Percentiles rank a stretch among this genome's conserved stretches.
Evolutionary conservation across 2,888 invertebrate species (phyloP).

Genomic region (Elmis aenea): DNA sequence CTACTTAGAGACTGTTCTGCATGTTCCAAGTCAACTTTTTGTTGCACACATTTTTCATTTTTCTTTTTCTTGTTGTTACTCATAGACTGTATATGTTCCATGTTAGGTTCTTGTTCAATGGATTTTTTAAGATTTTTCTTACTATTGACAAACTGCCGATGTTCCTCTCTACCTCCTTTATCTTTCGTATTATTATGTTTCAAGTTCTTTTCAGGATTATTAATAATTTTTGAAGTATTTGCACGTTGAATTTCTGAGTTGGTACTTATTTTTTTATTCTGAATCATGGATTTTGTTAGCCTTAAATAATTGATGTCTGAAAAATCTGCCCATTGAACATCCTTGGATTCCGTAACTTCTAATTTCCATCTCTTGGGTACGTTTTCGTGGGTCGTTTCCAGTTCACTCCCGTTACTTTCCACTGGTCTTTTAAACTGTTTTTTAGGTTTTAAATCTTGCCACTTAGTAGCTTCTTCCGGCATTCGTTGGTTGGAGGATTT

Average conservation of each 20-base stretch:
- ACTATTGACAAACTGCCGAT: too few species aligned
- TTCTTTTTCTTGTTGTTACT: constrained; percentile 5
- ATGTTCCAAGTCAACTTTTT: constrained; percentile 12
- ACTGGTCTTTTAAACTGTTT: not conserved
- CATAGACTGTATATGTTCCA: constrained; percentile 1
- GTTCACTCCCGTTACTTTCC: not conserved
- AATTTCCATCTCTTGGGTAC: constrained; percentile 7
- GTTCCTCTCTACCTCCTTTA: too few species aligned
- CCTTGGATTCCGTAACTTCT: constrained; percentile 8
- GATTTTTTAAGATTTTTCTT: too few species aligned
- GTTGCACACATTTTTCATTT: constrained; percentile 14
- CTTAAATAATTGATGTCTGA: not conserved
- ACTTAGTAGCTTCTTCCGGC: constrained; percentile 67
- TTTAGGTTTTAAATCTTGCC: constrained; percentile 65
- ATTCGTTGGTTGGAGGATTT: constrained; percentile 67
- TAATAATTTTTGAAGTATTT: too few species aligned
- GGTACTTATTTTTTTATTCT: constrained; percentile 4
- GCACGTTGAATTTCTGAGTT: too few species aligned
- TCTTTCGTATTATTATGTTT: too few species aligned
- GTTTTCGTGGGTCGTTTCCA: not conserved
- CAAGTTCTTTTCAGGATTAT: too few species aligned
- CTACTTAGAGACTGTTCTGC: constrained; percentile 9
- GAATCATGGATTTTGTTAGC: constrained; percentile 1
- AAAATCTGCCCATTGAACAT: constrained; percentile 21
- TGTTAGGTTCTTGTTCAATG: constrained; percentile 3